Evolutionary conservation across 2,888 invertebrate species (phyloP).

Genomic region (Poecilus cupreus): DNA sequence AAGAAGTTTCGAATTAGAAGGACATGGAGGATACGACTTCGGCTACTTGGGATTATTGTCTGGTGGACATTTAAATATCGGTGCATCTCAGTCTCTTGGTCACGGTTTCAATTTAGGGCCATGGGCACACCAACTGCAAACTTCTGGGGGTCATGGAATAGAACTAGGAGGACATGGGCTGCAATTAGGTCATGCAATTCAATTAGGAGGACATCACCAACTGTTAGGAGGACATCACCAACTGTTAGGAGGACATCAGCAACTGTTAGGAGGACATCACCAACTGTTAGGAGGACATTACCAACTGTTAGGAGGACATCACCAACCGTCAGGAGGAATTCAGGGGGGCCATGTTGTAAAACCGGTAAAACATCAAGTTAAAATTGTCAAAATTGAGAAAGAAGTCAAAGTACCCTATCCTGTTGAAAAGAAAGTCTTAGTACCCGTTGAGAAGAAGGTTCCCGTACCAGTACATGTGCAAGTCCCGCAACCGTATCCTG

Average conservation of each 20-base stretch:
- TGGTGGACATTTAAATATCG: constrained; percentile 1
- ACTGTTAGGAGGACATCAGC: not conserved
- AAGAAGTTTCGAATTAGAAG: constrained; percentile 7
- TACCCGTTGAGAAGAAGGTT: constrained; percentile 74
- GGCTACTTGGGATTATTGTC: not conserved
- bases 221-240: too few species aligned
- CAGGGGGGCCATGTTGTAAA: too few species aligned
- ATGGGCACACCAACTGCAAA: not conserved
- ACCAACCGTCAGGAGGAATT: not conserved
- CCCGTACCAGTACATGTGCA: constrained; percentile 69
- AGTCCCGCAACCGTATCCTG: constrained; percentile 77
- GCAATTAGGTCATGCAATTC: not conserved
- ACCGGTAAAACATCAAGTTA: constrained; percentile 55
- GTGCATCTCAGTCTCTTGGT: not conserved
- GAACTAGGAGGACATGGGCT: not conserved
- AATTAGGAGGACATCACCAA: not conserved
- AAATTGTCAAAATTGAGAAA: constrained; percentile 76
- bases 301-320: not conserved
- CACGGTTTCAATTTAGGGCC: not conserved
- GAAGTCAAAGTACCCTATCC: constrained; percentile 79
- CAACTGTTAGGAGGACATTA: not conserved
- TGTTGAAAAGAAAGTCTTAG: constrained; percentile 81
- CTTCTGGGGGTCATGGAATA: not conserved
- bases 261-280: not conserved
- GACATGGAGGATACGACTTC: not conserved